Evolutionary conservation across 2,113 vertebrate genomes (phyloP), one percentile per base, ranked within the genome.

Genomic region (Odocoileus hemionus): DNA sequence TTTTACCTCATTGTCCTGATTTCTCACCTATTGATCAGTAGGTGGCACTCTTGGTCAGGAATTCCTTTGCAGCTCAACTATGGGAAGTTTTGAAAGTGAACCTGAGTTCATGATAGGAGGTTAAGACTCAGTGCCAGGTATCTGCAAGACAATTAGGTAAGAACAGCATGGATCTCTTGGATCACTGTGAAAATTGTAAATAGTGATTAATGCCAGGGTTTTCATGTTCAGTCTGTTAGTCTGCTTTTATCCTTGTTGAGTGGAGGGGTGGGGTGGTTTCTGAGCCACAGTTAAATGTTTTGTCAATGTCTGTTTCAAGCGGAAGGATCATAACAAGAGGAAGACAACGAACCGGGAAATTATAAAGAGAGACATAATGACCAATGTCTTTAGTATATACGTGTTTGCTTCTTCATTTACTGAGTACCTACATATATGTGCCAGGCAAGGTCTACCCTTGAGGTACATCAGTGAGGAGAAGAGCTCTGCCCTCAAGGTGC

Each of bases 41-140:
- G 98, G 96, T 98, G 99, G 98, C 98, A 96, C 91, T 98, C 85
- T 97, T 97, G 87, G 70, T 97, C 96, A 98, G 97, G 91, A 84
- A 97, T 96, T 98, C 88, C 78, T 96, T 95, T 96, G 54, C 85
- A 55, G 79, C 26, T 39, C 4, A 86, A 85, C 43, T 60, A 39
- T 6, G 54, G 43, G 64, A 90, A 17, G 28, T 88, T 90, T 96
- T 93, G 58, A 82, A 95, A 84, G 74, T 60, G 91, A 96, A 82
- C 74, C 26, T 13, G n/a, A 84, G 52, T 96, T 95, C 47, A 23
- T 2, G 36, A 84, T 47, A 55, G 28, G 19, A 60, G 17, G 6
- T 60, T 57, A 36, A 17, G 58, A 89, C 82, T 86, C 36, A 17
- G 33, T 55, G 67, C 16, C 60, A 26, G 26, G 14, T 15, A 45